These are phyloP conservation scores for Myopa testacea DNA, from an alignment of 2,888 invertebrate species.

Conservation along the genomic window DNA sequence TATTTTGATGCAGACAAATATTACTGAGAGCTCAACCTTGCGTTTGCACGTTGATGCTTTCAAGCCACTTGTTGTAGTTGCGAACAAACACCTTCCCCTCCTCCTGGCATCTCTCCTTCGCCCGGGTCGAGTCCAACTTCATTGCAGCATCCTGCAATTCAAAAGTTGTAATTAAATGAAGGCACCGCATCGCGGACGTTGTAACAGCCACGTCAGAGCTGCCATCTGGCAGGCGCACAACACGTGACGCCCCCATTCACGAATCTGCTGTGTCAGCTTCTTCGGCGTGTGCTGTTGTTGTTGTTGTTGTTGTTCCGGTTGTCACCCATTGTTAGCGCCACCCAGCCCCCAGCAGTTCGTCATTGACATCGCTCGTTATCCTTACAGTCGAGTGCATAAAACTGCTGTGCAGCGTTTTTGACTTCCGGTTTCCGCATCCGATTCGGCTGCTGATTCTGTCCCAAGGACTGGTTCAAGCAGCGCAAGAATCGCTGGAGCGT, in stretches of 20 bases:
- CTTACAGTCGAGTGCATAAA: constrained; percentile 34
- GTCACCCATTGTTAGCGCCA: background rate
- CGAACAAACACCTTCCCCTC: no score
- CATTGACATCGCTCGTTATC: constrained; percentile 31
- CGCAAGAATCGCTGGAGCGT: background rate
- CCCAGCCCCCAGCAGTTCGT: background rate
- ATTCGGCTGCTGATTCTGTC: background rate
- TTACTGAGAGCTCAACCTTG: no score
- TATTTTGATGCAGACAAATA: no score
- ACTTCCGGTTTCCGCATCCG: constrained; percentile 32
- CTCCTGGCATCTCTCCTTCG: background rate
- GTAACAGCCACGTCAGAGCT: background rate
- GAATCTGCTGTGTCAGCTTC: constrained; percentile 1
- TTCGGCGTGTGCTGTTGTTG: background rate
- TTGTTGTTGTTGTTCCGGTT: constrained; percentile 9
- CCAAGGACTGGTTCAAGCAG: background rate
- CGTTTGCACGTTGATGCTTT: no score
- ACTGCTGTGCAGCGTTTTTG: constrained; percentile 34
- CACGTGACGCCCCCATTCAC: background rate
- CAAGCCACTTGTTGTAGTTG: no score
- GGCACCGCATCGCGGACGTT: background rate
- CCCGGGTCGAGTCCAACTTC: background rate
- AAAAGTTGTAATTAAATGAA: constrained; percentile 4
- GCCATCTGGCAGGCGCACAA: background rate
- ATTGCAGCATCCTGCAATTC: background rate